Conservation (phyloP, 1,140 invertebrate species). For the Brachionus paranguensis region DNA sequence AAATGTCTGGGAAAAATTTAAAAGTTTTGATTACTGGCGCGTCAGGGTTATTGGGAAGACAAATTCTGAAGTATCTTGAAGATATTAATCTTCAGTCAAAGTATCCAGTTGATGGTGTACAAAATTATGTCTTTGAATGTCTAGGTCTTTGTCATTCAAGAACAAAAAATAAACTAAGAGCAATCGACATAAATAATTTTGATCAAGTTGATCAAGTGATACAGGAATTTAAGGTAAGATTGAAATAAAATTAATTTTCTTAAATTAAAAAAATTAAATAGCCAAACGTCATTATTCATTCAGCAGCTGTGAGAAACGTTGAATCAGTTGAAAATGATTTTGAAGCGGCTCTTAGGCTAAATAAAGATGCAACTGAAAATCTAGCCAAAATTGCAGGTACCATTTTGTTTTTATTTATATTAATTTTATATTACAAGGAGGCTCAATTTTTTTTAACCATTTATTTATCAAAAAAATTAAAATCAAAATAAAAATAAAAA, state of each 20-base stretch:
- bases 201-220: background rate
- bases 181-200: constrained; percentile 6
- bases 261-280: constrained; percentile 42
- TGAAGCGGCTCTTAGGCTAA: constrained; percentile 54
- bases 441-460: too few relatives aligned
- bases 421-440: too few relatives aligned
- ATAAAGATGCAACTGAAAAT: constrained; percentile 55
- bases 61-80: constrained; percentile 50
- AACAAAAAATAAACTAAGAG: background rate
- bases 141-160: constrained; percentile 18
- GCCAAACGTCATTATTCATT: constrained; percentile 59
- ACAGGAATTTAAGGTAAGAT: constrained; percentile 30
- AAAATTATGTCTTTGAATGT: background rate
- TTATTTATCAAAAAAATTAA: too few relatives aligned
- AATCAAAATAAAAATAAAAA: too few relatives aligned
- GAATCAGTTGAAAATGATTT: constrained; percentile 58
- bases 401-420: background rate
- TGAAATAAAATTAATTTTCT: background rate
- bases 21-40: constrained; percentile 57
- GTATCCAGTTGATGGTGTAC: background rate
- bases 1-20: background rate
- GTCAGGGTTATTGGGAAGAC: constrained; percentile 58
- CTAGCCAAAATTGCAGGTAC: constrained; percentile 55
- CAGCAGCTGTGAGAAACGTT: constrained; percentile 59
- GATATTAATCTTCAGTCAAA: constrained; percentile 41